phyloP scores from a whole-genome alignment of 1,140 invertebrate genomes.

The Nephotettix cincticeps region DNA sequence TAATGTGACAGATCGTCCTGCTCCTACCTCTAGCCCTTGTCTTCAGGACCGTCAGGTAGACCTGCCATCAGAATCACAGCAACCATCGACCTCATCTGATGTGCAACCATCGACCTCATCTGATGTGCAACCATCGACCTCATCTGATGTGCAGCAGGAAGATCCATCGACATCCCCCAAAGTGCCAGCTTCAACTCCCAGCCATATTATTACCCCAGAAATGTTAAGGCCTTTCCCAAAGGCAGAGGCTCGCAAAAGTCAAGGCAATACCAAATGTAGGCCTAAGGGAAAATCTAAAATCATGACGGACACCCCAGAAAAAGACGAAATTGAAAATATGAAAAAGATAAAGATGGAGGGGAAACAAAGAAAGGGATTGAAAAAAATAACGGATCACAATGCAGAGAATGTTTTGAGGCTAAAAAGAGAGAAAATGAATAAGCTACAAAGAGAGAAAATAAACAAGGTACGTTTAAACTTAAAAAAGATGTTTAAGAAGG shows the following conservation, averaged over 20 bases:
- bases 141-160: background rate
- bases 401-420: no score
- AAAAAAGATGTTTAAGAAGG: background rate
- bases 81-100: background rate
- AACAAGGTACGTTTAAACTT: background rate
- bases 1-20: slow-evolving; percentile 1
- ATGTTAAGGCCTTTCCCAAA: background rate
- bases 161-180: background rate
- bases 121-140: background rate
- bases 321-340: background rate
- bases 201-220: background rate
- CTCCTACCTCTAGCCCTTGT: slow-evolving; percentile 25
- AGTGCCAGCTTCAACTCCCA: background rate
- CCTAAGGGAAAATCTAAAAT: background rate
- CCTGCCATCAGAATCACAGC: background rate
- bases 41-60: background rate
- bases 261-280: background rate
- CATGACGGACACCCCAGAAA: slow-evolving; percentile 5
- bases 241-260: background rate
- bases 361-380: no score
- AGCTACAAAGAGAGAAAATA: no score
- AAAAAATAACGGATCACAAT: no score
- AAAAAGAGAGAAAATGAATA: no score
- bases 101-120: background rate
- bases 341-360: background rate